Evolutionary conservation across 2,113 vertebrate species (phyloP).

Genomic region (Myotis yumanensis): DNA sequence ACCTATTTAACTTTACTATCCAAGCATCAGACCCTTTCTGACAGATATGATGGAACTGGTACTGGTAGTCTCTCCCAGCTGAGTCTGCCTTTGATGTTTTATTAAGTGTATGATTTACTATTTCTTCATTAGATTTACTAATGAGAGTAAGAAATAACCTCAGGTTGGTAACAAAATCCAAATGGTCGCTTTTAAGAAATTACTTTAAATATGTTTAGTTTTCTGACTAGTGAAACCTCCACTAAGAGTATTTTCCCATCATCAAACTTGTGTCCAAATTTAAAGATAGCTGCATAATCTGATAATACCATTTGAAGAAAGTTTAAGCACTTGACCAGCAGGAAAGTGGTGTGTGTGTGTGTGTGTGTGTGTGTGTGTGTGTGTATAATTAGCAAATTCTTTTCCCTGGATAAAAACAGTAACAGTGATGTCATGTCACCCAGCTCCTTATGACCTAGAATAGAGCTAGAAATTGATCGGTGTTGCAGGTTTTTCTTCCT

Average conservation of each 20-base stretch:
- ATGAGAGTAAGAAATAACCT: constrained; percentile 42
- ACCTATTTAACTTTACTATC: neutral
- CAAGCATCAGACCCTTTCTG: neutral
- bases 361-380: neutral
- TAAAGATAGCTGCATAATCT: constrained; percentile 6
- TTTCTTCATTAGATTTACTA: constrained; percentile 61
- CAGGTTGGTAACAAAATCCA: constrained; percentile 50
- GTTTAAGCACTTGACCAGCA: neutral
- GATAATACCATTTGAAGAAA: constrained; percentile 16
- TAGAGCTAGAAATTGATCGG: neutral
- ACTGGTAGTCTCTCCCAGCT: constrained; percentile 56
- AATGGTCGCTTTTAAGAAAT: constrained; percentile 47
- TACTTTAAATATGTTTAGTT: constrained; percentile 19
- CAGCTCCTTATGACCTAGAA: neutral
- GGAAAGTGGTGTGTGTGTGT: neutral
- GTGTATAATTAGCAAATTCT: neutral
- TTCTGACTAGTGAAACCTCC: constrained; percentile 3
- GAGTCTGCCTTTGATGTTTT: constrained; percentile 72
- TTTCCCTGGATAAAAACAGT: neutral
- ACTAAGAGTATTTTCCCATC: neutral
- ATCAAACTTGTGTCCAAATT: neutral
- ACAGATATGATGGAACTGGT: constrained; percentile 41
- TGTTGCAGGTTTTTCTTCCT: neutral
- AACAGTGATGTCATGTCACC: neutral
- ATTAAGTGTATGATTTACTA: constrained; percentile 68